These are phyloP conservation scores for Eilema caniola DNA, from an alignment of 2,888 invertebrate genomes.

Conservation along the genomic window DNA sequence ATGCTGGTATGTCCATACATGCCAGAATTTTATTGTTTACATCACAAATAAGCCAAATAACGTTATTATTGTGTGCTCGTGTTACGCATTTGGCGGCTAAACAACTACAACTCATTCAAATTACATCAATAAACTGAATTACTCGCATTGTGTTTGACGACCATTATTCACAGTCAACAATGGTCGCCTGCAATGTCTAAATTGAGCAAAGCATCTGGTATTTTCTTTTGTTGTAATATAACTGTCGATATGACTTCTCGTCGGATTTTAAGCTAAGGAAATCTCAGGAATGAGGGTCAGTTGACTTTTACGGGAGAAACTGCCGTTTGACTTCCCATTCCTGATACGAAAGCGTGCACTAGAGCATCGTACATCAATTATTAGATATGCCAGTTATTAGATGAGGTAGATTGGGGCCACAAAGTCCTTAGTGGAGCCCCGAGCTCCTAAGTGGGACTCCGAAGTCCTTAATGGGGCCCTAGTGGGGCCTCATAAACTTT, in stretches of 20 bases:
- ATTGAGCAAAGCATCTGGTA: neutral
- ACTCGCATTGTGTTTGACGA: neutral
- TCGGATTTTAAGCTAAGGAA: neutral
- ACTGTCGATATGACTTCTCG: neutral
- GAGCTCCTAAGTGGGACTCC: too few relatives aligned
- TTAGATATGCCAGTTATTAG: too few relatives aligned
- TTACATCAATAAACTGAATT: neutral
- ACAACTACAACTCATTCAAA: neutral
- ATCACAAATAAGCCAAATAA: neutral
- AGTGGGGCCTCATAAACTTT: too few relatives aligned
- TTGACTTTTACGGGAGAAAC: too few relatives aligned
- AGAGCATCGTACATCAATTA: too few relatives aligned
- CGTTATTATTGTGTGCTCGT: neutral
- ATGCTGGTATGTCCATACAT: too few relatives aligned
- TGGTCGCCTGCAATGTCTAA: neutral
- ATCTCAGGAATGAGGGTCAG: neutral
- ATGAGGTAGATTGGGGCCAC: too few relatives aligned
- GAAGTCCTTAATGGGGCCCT: too few relatives aligned
- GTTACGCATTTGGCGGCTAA: neutral
- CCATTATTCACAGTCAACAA: neutral
- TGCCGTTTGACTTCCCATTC: too few relatives aligned
- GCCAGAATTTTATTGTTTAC: neutral
- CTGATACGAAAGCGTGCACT: too few relatives aligned
- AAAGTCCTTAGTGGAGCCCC: too few relatives aligned
- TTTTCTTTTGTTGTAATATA: neutral